Base-by-base conservation (phyloP, 2,888 invertebrate species). In the Pollenia angustigena region DNA sequence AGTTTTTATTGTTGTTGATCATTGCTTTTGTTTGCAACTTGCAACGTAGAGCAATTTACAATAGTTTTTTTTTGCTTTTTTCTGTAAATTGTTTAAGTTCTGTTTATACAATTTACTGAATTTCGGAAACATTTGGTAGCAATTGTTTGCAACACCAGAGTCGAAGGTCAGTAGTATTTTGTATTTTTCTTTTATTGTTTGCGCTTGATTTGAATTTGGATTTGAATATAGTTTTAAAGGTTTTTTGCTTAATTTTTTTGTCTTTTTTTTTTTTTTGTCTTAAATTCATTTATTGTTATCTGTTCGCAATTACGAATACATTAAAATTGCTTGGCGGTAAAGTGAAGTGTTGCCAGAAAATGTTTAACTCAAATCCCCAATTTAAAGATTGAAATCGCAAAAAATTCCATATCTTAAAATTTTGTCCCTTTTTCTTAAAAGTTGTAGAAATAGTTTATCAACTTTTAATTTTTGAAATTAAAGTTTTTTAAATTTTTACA, bases 71-170 rank as follows among this genome's bases (percentile, higher is more conserved):
- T 42, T 23, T 46, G 40, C 52, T 72, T 72, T 66, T 48, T 62
- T 10, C 75, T 46, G 8, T 10, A 84, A 84, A 79, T 74, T 79
- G 78, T 72, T 83, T 58, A 66, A 83, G 58, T 83, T 83, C 64
- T 83, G 78, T 50, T 64, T 78, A 64, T 71, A 71, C 64, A 74
- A 74, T 81, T 81, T 68, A 44, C 64, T 72, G 56, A 72, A 78
- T 72, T 86, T 84, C 66, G 85, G 86, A 72, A 87, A 87, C 86
- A 87, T 83, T 87, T 87, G 86, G 86, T 87, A 87, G 86, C 86
- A 84, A 87, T 81, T 78, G 86, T 84, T 87, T 87, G 86, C 86
- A 87, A 87, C 86, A 87, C 86, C 86, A 87, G 42, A 84, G 86
- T 84, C 86, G 86, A 87, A 87, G 86, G 86, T 87, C 86, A 87